Evolutionary conservation across 2,797 vertebrate species (phyloP).

Genomic region (Distichodus sexfasciatus): DNA sequence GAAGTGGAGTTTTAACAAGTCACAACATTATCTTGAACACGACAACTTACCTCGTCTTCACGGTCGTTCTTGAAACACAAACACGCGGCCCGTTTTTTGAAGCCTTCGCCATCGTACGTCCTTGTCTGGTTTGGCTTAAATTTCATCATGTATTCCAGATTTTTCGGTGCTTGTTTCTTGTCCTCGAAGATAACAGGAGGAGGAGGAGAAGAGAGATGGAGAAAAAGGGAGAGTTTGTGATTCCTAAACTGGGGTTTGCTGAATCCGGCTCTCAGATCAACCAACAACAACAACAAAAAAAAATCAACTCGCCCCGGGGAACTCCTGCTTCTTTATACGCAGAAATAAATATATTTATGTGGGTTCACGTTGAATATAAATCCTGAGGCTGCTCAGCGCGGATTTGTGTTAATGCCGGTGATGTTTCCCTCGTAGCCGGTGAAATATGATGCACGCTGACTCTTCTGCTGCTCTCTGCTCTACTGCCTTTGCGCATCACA

Average conservation of each 20-base stretch:
- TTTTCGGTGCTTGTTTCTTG: neutral
- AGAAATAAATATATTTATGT: conserved; percentile 2
- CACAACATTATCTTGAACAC: neutral
- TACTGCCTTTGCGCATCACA: too few species aligned
- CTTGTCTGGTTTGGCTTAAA: conserved; percentile 95
- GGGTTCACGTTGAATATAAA: conserved; percentile 24
- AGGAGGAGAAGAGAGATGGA: neutral
- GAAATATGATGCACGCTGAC: too few species aligned
- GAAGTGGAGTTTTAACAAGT: too few species aligned
- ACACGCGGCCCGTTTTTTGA: conserved; percentile 91
- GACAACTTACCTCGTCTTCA: conserved; percentile 86
- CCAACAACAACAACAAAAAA: conserved; percentile 16
- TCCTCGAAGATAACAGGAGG: neutral
- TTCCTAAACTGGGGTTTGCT: conserved; percentile 3
- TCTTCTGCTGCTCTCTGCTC: too few species aligned
- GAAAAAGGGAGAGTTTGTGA: conserved; percentile 15
- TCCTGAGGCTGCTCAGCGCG: conserved; percentile 23
- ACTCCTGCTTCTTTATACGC: conserved; percentile 16
- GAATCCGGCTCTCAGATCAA: conserved; percentile 21
- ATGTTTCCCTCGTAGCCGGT: too few species aligned
- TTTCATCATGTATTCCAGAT: conserved; percentile 86
- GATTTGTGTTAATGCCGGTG: too few species aligned
- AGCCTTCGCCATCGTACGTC: conserved; percentile 94
- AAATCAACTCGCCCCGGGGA: conserved; percentile 8
- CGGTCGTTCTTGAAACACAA: conserved; percentile 86